A percentile compares a stretch with the other conserved stretches of the same genome.
Conservation (phyloP, 2,113 vertebrate species). For the Anolis carolinensis region DNA sequence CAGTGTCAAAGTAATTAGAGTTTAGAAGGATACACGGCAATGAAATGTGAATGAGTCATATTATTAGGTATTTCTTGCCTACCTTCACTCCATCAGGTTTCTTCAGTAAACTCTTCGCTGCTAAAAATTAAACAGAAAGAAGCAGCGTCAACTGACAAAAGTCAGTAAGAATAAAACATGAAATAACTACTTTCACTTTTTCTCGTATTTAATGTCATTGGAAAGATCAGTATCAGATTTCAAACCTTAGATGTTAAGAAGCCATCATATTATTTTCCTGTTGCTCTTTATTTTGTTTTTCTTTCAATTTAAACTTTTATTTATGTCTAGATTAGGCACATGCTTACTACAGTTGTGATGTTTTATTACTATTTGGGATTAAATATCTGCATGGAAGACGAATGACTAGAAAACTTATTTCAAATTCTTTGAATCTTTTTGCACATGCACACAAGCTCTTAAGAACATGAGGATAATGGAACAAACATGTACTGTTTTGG, state of each 20-base stretch:
- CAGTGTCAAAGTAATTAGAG: conserved; percentile 10
- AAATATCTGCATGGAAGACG: neutral
- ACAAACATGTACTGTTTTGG: neutral
- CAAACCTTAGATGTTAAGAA: neutral
- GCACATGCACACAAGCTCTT: neutral
- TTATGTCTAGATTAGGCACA: neutral
- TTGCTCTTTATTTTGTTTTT: neutral
- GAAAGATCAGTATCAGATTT: conserved; percentile 24
- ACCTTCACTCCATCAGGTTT: conserved; percentile 97
- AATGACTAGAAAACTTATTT: neutral
- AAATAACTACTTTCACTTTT: conserved; percentile 27
- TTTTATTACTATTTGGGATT: neutral
- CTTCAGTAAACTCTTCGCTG: conserved; percentile 95
- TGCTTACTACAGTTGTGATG: too few relatives aligned
- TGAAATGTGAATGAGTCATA: neutral
- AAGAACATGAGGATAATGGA: neutral
- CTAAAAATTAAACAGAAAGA: conserved; percentile 75
- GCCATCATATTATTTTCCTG: neutral
- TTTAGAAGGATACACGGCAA: neutral
- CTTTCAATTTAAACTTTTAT: neutral
- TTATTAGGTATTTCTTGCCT: conserved; percentile 63
- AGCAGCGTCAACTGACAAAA: conserved; percentile 44
- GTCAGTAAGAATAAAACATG: neutral
- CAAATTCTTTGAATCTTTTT: conserved; percentile 2
- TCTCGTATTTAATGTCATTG: conserved; percentile 21